Base-by-base conservation (phyloP, 2,113 vertebrate genomes). In the Orycteropus afer region DNA sequence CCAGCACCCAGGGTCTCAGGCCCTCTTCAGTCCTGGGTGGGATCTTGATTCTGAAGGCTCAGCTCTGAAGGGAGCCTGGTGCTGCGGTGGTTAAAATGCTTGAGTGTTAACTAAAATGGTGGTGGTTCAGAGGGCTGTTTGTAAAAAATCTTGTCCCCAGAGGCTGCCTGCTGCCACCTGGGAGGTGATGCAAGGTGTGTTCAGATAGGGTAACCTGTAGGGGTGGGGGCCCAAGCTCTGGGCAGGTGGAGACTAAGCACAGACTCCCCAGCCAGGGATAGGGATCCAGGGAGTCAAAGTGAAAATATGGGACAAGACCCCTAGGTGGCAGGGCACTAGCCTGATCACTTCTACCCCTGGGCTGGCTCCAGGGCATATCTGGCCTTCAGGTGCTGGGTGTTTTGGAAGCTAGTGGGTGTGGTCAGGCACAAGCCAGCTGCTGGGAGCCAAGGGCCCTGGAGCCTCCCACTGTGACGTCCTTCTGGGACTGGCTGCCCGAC, bases 171-270 rank as follows among this genome's bases (percentile, higher is more conserved):
- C 37, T 1, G 51, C 18, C 78, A 9, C 79, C 49, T 10, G 73
- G 86, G 96, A 86, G 93, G 49, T 96, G 94, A 97, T 89, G 96
- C 95, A 97, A 97, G 42, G 3, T 32, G 22, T 34, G 37, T 79
- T 27, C 0, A 23, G 51, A 69, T 40, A 32, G 27, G 17, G 88
- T 49, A 53, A 71, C 22, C 11, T 7, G 1, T 23, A 29, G 40
- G 22, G 47, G 61, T 0, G 2, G 65, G 27, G 14, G n/a, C 20
- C 3, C 0, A 2, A 11, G 22, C 17, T 32, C 71, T 32, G 34
- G 37, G 37, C 34, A 20, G 53, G 55, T 7, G 6, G 81, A 18
- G 40, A 32, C 10, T 3, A 10, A 34, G n/a, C 7, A 14, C 9
- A 40, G 69, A 71, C 69, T 37, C 69, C 20, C 23, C 15, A 71